These are phyloP conservation scores for Emesis furor DNA, from an alignment of 2,888 invertebrate genomes.

Conservation along the genomic window DNA sequence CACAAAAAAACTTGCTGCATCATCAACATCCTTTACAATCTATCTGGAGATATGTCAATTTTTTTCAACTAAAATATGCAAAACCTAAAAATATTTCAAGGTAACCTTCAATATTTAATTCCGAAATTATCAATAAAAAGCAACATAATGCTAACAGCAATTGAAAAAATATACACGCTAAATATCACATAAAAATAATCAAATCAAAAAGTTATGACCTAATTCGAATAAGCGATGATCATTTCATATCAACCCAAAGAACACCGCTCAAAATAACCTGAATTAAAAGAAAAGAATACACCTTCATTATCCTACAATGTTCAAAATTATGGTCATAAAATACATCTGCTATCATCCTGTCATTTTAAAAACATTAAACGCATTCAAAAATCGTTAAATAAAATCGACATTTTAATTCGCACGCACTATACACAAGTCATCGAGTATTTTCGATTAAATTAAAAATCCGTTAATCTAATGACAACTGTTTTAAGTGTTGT, in stretches of 20 bases:
- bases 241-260: not conserved
- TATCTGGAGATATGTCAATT: too few species aligned
- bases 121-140: too few species aligned
- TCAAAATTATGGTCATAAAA: constrained; percentile 25
- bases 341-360: constrained; percentile 31
- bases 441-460: constrained; percentile 27
- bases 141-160: not conserved
- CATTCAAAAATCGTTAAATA: constrained; percentile 22
- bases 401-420: constrained; percentile 40
- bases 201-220: constrained; percentile 2
- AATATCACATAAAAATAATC: constrained; percentile 15
- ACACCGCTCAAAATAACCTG: constrained; percentile 5
- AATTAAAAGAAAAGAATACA: constrained; percentile 1
- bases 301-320: constrained; percentile 34
- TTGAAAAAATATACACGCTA: not conserved
- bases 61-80: too few species aligned
- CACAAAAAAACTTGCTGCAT: too few species aligned
- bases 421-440: constrained; percentile 23
- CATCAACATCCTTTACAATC: too few species aligned
- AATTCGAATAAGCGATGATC: not conserved
- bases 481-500: constrained; percentile 30
- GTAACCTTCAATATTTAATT: too few species aligned
- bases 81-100: too few species aligned
- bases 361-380: constrained; percentile 32
- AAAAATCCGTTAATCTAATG: constrained; percentile 18